Evolutionary conservation across 2,797 vertebrate species (phyloP).

Genomic region (Stomatorhinus walkeri): DNA sequence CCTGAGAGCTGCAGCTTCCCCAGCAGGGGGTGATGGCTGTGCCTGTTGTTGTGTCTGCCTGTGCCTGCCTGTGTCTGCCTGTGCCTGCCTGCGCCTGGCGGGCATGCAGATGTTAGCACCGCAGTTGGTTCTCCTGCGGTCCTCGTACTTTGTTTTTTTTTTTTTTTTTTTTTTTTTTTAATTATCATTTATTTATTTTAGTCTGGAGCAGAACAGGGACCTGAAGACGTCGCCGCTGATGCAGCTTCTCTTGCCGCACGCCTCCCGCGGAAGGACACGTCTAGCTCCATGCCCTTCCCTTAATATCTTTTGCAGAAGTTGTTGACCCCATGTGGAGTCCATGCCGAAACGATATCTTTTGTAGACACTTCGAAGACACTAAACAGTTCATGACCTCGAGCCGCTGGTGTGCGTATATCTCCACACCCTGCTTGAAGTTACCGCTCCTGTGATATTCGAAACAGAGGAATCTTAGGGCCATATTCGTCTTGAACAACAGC

Average conservation of each 20-base stretch:
- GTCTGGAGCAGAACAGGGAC: not conserved
- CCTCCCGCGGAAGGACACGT: not conserved
- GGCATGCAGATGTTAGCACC: conserved; percentile 44
- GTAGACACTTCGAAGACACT: not conserved
- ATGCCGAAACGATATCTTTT: not conserved
- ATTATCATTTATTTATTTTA: not conserved
- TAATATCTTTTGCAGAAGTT: not conserved
- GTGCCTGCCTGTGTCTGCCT: conserved; percentile 21
- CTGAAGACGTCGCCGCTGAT: not conserved
- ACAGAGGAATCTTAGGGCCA: not conserved
- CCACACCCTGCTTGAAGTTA: not conserved
- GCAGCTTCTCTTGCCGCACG: not conserved
- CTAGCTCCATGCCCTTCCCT: not conserved
- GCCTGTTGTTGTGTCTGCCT: conserved; percentile 50
- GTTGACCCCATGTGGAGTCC: not conserved
- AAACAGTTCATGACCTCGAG: not conserved
- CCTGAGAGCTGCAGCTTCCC: not conserved
- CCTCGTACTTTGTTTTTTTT: not conserved
- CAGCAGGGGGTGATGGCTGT: conserved; percentile 43
- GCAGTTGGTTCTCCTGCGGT: conserved; percentile 30
- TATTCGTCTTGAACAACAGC: not conserved
- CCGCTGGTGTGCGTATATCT: not conserved
- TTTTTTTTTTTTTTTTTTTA: not conserved
- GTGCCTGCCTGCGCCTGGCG: conserved; percentile 28
- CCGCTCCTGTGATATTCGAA: not conserved